These are phyloP conservation scores for Patagioenas fasciata DNA, from an alignment of 2,113 vertebrate genomes.

Conservation along the genomic window DNA sequence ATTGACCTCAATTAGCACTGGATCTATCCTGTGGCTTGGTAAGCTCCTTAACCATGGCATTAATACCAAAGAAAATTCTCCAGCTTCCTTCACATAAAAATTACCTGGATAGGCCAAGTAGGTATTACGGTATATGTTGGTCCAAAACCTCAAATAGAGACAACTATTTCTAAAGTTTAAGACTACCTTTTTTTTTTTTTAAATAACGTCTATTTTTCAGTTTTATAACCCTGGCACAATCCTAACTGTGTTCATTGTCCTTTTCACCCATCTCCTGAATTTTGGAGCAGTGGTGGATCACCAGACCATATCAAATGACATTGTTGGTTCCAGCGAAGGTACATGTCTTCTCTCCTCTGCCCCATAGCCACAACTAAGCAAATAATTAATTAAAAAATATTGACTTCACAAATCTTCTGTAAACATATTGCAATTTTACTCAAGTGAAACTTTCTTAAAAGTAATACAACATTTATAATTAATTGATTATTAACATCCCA, in stretches of 20 bases:
- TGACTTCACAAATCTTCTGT: background rate
- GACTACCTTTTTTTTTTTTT: background rate
- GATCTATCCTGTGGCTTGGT: background rate
- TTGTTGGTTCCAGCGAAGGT: background rate
- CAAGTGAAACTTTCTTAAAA: background rate
- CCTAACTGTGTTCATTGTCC: background rate
- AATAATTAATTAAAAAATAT: background rate
- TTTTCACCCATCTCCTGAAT: background rate
- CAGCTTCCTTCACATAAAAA: background rate
- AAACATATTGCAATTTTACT: background rate
- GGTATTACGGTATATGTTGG: background rate
- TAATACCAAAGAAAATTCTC: background rate
- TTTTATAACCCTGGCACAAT: background rate
- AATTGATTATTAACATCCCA: background rate
- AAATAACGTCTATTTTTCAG: background rate
- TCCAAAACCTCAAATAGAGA: background rate
- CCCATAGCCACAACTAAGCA: background rate
- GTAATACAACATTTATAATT: rapidly evolving
- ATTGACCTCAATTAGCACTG: background rate
- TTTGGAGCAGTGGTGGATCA: background rate
- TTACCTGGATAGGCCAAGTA: background rate
- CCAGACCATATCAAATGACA: background rate
- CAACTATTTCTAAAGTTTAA: background rate
- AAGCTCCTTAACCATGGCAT: background rate
- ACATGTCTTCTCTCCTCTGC: background rate